Base-by-base conservation (phyloP, 2,797 vertebrate species). In the Macropodus opercularis region DNA sequence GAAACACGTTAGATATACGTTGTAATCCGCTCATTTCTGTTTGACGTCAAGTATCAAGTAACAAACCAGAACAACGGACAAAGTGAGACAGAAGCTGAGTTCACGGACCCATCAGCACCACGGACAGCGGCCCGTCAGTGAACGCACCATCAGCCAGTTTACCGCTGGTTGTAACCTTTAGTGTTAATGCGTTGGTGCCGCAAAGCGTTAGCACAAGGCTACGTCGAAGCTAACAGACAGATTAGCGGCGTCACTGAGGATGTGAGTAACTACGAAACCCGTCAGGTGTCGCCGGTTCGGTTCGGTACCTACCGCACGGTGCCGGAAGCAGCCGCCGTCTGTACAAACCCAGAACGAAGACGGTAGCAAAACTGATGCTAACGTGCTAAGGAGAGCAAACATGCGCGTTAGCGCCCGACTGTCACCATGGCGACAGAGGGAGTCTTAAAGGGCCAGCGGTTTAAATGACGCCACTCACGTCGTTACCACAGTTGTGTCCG, bases 381-480 rank as follows among this genome's bases (percentile, higher is more conserved):
- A 40, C 59, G 55, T 23, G 62, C 50, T 64, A 51, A 59, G 12
- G 35, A 7, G 4, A 36, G 15, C 15, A n/a, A n/a, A n/a, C 3
- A n/a, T 0, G 21, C 14, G n/a, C 3, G 29, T 8, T 13, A 57
- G 66, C 72, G 73, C 68, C 80, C 9, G 71, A 1, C 5, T 58
- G 84, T 83, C 8, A 78, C 84, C 77, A 69, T 1, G 75, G 72
- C 41, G 57, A 82, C 83, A 0, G 22, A 0, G 14, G 1, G 39
- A n/a, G 27, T 75, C 69, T 86, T 86, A 87, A 87, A 85, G 81
- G 63, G 70, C 62, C 72, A 72, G 72, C 55, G 66, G 32, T 29
- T 29, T 8, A 29, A 10, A 9, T 10, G 11, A 29, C 27, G 8
- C 3, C n/a, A 29, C 27, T 29, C 27, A 3, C 11, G n/a, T n/a